phyloP scores from a whole-genome alignment of 92 coral and sea anemone species.

The Bergia sp. region DNA sequence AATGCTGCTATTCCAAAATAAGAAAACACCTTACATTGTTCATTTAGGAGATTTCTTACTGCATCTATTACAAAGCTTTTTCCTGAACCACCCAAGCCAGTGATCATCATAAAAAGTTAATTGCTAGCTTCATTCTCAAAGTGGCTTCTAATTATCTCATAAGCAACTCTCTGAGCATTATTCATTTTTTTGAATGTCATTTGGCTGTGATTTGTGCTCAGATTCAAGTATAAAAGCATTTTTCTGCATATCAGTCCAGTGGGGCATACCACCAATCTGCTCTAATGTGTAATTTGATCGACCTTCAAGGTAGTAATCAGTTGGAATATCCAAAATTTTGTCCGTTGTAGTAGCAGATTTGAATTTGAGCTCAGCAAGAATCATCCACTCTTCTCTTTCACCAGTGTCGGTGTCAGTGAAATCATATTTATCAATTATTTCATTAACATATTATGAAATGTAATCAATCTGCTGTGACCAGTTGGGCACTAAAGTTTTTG shows the following conservation, averaged over 20 bases:
- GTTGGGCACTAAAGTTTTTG: conserved; percentile 43
- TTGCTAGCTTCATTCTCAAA: conserved; percentile 31
- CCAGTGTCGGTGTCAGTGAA: conserved; percentile 29
- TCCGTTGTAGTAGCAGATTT: not conserved
- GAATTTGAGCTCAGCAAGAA: conserved; percentile 56
- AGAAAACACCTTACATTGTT: conserved; percentile 57
- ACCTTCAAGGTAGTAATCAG: conserved; percentile 34
- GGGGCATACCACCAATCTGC: conserved; percentile 63
- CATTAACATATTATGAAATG: conserved; percentile 24
- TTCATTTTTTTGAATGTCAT: conserved; percentile 40
- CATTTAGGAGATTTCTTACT: conserved; percentile 31
- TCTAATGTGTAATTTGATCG: conserved; percentile 26
- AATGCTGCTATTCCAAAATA: conserved; percentile 65
- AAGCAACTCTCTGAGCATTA: conserved; percentile 55
- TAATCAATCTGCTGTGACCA: conserved; percentile 47
- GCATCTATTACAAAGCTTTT: conserved; percentile 67
- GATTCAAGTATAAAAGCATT: conserved; percentile 14
- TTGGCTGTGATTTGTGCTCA: not conserved
- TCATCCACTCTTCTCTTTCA: conserved; percentile 63
- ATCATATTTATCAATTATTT: not conserved
- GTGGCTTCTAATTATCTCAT: conserved; percentile 49
- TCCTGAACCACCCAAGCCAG: conserved; percentile 59
- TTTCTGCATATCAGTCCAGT: conserved; percentile 61
- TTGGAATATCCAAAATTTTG: conserved; percentile 2
- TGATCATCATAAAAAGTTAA: conserved; percentile 59